A percentile compares a stretch with the other conserved stretches of the same genome.
Evolutionary conservation across 2,797 vertebrate species (phyloP).

Genomic region (Crocidura indochinensis): DNA sequence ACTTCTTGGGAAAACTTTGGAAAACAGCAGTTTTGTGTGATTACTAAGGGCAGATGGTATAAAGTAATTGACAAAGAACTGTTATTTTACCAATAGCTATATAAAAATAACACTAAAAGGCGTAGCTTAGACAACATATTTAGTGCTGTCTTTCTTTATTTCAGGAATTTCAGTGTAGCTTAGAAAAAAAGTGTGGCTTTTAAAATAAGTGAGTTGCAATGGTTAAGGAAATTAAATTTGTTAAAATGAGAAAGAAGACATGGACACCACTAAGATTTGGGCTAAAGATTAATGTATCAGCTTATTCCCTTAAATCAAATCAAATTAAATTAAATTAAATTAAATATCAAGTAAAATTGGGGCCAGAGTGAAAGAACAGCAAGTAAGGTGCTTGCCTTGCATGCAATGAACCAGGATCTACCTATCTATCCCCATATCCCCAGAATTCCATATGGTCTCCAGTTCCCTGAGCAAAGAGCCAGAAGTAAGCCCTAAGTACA

Average conservation of each 20-base stretch:
- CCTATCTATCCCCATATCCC: too few species aligned
- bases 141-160: background rate
- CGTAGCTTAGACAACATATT: background rate
- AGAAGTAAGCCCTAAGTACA: too few species aligned
- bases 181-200: background rate
- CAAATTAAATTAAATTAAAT: background rate
- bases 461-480: too few species aligned
- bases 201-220: background rate
- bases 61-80: background rate
- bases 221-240: background rate
- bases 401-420: too few species aligned
- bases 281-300: background rate
- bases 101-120: background rate
- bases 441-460: too few species aligned
- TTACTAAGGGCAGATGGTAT: background rate
- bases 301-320: constrained; percentile 6
- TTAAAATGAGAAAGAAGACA: background rate
- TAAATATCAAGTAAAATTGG: background rate
- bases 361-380: too few species aligned
- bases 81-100: background rate
- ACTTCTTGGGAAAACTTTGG: background rate
- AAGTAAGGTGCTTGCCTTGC: too few species aligned
- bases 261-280: background rate
- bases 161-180: background rate
- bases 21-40: background rate